Base-by-base conservation (phyloP, 2,888 invertebrate species). In the Clunio marinus region DNA sequence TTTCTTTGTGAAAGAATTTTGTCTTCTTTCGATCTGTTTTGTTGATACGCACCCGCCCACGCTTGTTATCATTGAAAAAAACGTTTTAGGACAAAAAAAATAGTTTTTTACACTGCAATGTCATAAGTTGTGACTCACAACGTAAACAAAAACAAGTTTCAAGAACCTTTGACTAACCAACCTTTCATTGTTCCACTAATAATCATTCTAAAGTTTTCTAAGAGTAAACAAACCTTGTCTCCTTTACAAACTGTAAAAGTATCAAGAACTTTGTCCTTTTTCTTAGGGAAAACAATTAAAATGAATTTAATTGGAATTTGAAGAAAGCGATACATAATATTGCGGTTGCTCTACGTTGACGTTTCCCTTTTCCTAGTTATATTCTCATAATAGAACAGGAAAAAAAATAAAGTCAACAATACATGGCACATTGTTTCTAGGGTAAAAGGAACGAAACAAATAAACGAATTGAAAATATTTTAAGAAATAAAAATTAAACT, bases 1-100 rank as follows among this genome's bases (percentile, higher is more conserved):
- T 15, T 15, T n/a, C 13, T 24, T 63, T 37, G 63, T 63, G 63
- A 45, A 63, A 63, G 63, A 63, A 63, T 63, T 45, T 63, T n/a
- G 57, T 27, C 57, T 57, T 57, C 13, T 57, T 17, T 15, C 15
- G 4, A 5, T 45, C 8, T 5, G 32, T 4, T 45, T 17, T 4
- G 7, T 7, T 45, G 35, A 5, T 32, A 20, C n/a, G n/a, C n/a
- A n/a, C 51, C 51, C 51, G 5, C 41, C 41, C 10, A 41, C 41
- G 3, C 51, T 22, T n/a, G n/a, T n/a, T n/a, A n/a, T n/a, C n/a
- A n/a, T n/a, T n/a, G n/a, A n/a, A n/a, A n/a, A n/a, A n/a, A n/a
- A n/a, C n/a, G n/a, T n/a, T n/a, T n/a, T n/a, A n/a, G n/a, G n/a
- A n/a, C n/a, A n/a, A n/a, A n/a, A n/a, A n/a, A n/a, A n/a, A n/a